These are phyloP conservation scores for Euclidia mi DNA, from an alignment of 2,888 invertebrate species.

Conservation along the genomic window DNA sequence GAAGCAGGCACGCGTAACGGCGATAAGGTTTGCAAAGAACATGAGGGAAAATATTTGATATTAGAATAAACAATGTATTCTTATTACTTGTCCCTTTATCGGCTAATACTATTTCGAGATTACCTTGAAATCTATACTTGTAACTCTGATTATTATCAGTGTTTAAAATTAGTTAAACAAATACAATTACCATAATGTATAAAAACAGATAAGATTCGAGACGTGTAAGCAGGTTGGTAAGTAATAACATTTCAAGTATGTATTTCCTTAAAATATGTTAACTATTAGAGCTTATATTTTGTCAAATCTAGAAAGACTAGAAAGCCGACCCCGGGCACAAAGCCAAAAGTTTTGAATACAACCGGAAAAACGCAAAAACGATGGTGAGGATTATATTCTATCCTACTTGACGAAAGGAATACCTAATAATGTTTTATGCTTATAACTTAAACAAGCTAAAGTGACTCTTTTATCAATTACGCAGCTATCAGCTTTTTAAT, in stretches of 20 bases:
- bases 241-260: no score
- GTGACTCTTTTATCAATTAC: not conserved
- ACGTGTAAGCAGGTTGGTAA: not conserved
- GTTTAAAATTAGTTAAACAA: constrained; percentile 19
- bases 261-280: no score
- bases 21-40: constrained; percentile 34
- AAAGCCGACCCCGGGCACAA: no score
- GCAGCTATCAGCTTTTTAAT: not conserved
- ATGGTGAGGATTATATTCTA: no score
- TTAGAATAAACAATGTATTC: constrained; percentile 16
- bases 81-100: constrained; percentile 32
- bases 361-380: no score
- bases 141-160: constrained; percentile 19
- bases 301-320: no score
- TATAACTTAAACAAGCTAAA: no score
- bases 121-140: constrained; percentile 32
- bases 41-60: constrained; percentile 23
- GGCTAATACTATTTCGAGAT: constrained; percentile 28
- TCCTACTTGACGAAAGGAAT: no score
- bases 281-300: no score
- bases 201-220: not conserved
- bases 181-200: not conserved
- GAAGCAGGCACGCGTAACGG: constrained; percentile 2
- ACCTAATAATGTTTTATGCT: no score
- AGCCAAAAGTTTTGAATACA: no score